These are phyloP conservation scores for Leptoclinus maculatus DNA, from an alignment of 2,797 vertebrate species.

Conservation along the genomic window DNA sequence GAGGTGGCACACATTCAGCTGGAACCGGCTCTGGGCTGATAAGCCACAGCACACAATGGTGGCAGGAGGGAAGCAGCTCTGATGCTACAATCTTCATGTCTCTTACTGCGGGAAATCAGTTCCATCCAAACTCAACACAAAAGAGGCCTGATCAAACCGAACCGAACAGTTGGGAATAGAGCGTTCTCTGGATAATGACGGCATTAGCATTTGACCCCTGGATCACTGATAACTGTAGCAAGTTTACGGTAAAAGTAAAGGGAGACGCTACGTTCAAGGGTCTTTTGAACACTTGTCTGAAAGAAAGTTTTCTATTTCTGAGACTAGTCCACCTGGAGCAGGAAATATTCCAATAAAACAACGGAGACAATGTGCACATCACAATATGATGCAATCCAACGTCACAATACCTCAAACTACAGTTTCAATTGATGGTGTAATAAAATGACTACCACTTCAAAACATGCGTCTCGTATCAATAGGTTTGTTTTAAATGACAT, in stretches of 20 bases:
- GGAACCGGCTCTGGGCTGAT: conserved; percentile 27
- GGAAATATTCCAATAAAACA: not conserved
- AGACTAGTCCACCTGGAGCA: not conserved
- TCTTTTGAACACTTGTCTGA: no score
- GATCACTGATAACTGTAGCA: not conserved
- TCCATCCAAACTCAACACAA: conserved; percentile 2
- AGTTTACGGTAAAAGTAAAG: not conserved
- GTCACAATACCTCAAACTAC: not conserved
- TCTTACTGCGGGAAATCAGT: conserved; percentile 1
- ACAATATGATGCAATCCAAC: not conserved
- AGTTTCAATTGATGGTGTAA: not conserved
- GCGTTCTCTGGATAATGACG: not conserved
- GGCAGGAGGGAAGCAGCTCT: conserved; percentile 3
- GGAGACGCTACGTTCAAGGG: not conserved
- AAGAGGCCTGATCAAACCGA: not conserved
- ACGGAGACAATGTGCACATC: not conserved
- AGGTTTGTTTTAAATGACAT: no score
- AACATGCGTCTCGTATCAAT: not conserved
- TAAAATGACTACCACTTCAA: not conserved
- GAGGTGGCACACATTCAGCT: conserved; percentile 21
- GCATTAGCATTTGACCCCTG: no score
- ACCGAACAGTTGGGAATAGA: not conserved
- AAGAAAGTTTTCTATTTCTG: no score
- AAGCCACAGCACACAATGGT: conserved; percentile 19
- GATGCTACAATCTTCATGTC: not conserved